These are phyloP conservation scores for Platerodrilus igneus DNA, from an alignment of 2,888 invertebrate species.

Conservation along the genomic window DNA sequence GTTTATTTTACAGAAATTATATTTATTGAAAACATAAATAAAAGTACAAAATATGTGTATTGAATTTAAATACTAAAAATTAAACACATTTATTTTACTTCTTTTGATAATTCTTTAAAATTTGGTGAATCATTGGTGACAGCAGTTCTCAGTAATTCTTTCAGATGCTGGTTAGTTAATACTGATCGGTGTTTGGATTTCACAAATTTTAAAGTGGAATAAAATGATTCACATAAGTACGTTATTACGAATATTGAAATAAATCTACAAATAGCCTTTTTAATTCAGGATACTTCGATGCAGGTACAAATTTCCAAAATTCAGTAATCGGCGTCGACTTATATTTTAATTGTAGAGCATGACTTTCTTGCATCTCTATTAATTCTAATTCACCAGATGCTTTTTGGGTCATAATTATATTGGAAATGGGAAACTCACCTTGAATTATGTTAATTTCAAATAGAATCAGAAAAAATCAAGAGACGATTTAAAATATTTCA, in stretches of 20 bases:
- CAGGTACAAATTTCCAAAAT: conserved; percentile 27
- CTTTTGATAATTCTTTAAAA: no score
- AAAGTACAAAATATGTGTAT: conserved; percentile 7
- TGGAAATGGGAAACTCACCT: conserved; percentile 27
- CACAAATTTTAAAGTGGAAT: conserved; percentile 19
- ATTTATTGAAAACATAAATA: conserved; percentile 4
- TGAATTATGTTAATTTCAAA: conserved; percentile 26
- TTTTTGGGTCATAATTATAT: conserved; percentile 29
- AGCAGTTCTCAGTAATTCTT: no score
- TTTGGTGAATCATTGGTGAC: no score
- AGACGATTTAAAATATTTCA: conserved; percentile 16
- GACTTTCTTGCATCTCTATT: conserved; percentile 29
- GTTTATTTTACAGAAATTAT: not conserved
- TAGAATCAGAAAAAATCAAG: conserved; percentile 19
- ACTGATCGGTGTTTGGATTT: no score
- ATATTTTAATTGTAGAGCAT: conserved; percentile 23
- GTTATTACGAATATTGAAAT: conserved; percentile 26
- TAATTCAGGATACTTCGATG: conserved; percentile 27
- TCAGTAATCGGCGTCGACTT: conserved; percentile 19
- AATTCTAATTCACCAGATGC: conserved; percentile 29
- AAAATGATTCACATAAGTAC: conserved; percentile 23
- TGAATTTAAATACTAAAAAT: no score
- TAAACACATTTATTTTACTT: no score
- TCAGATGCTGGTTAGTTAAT: no score
- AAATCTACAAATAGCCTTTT: conserved; percentile 25